phyloP scores from a whole-genome alignment of 2,113 vertebrate genomes.

The Microtus pennsylvanicus region DNA sequence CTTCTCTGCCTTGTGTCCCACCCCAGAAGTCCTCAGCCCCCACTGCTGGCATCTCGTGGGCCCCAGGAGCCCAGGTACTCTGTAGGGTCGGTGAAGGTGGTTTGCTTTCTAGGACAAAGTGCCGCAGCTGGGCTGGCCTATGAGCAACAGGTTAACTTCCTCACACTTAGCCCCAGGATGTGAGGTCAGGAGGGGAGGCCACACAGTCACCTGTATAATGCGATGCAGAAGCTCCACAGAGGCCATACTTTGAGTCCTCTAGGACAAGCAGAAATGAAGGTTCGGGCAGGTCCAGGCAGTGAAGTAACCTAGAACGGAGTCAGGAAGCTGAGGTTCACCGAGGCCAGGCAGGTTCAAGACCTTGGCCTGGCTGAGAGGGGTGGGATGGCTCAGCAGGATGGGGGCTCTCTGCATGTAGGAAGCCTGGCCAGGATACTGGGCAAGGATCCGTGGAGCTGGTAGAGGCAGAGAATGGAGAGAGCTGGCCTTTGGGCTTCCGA shows the following conservation, averaged over 20 bases:
- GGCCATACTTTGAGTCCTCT: background rate
- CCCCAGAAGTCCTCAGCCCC: background rate
- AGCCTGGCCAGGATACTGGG: background rate
- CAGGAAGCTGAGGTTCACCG: background rate
- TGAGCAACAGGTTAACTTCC: background rate
- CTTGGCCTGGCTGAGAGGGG: no score
- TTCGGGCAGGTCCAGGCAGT: background rate
- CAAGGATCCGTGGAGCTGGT: background rate
- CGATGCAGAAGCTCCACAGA: rapidly evolving
- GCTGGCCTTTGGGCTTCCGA: background rate
- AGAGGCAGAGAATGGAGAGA: background rate
- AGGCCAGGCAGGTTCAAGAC: background rate
- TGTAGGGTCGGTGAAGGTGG: background rate
- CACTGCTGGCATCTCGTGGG: background rate
- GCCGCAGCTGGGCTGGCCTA: background rate
- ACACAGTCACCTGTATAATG: background rate
- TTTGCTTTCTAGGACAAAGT: background rate
- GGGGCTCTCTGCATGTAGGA: background rate
- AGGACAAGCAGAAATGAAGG: no score
- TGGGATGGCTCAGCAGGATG: background rate
- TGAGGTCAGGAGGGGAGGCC: background rate
- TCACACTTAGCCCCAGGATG: background rate
- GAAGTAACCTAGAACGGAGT: no score
- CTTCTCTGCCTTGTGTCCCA: background rate
- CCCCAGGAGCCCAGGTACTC: background rate